phyloP scores from a whole-genome alignment of 2,888 invertebrate genomes.

The Galerucella calmariensis region DNA sequence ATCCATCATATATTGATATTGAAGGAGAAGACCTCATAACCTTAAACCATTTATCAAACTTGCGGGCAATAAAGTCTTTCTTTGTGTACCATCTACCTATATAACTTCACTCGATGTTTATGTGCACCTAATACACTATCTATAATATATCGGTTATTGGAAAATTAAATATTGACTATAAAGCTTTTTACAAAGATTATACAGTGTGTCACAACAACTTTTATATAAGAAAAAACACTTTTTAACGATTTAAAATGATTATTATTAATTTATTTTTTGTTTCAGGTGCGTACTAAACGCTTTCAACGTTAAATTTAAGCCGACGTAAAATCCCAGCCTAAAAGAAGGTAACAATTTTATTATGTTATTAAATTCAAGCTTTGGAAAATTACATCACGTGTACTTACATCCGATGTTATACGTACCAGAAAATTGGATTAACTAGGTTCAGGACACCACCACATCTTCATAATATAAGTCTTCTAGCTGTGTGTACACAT shows the following conservation, averaged over 20 bases:
- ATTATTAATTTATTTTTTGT: neutral
- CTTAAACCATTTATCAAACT: constrained; percentile 15
- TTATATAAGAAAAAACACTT: too few relatives aligned
- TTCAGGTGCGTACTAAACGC: constrained; percentile 9
- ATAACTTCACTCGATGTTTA: constrained; percentile 1
- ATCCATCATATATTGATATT: constrained; percentile 13
- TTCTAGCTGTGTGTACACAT: too few relatives aligned
- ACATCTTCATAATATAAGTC: constrained; percentile 29
- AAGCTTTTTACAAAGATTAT: neutral
- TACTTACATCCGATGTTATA: constrained; percentile 37
- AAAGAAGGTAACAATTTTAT: constrained; percentile 40
- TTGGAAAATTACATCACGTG: constrained; percentile 34
- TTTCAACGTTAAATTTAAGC: neutral
- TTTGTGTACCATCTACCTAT: constrained; percentile 6
- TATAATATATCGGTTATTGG: constrained; percentile 1
- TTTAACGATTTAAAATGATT: neutral
- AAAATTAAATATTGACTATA: neutral
- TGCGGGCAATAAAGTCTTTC: constrained; percentile 15
- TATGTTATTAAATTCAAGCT: constrained; percentile 41
- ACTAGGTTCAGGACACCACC: constrained; percentile 31
- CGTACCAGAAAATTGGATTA: constrained; percentile 44
- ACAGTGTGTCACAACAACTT: too few relatives aligned
- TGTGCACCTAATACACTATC: neutral
- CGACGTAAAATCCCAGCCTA: constrained; percentile 20
- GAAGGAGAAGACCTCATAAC: constrained; percentile 12